These are phyloP conservation scores for Mnemiopsis leidyi DNA, from an alignment of 37 sponge, comb jelly and placozoan species.

Conservation along the genomic window DNA sequence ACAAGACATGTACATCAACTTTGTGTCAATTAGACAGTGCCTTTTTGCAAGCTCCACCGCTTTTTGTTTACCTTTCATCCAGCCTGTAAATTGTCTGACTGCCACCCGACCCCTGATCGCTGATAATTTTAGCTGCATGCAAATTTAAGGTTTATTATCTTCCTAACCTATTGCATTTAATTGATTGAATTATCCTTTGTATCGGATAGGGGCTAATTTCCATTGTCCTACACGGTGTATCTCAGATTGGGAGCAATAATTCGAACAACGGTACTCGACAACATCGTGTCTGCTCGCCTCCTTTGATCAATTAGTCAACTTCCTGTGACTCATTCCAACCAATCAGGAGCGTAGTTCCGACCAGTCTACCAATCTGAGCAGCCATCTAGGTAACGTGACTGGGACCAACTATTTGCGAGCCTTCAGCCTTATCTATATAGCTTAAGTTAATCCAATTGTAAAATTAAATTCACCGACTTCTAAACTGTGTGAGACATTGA, in stretches of 20 bases:
- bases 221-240: too few species aligned
- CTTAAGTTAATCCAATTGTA: too few species aligned
- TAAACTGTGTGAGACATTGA: too few species aligned
- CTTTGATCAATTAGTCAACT: not conserved
- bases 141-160: too few species aligned
- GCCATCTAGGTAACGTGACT: not conserved
- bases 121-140: too few species aligned
- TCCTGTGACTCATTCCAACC: not conserved
- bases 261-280: not conserved
- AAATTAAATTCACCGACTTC: too few species aligned
- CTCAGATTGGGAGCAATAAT: not conserved
- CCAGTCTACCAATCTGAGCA: not conserved
- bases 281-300: not conserved
- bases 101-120: too few species aligned
- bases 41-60: not conserved
- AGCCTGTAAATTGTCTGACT: too few species aligned
- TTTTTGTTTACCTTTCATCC: not conserved
- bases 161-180: too few species aligned
- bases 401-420: not conserved
- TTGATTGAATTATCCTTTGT: too few species aligned
- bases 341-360: not conserved
- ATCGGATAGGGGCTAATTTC: too few species aligned
- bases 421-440: too few species aligned
- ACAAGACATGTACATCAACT: not conserved
- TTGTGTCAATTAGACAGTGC: not conserved